Percentiles rank a stretch among this genome's conserved stretches.
Conservation (phyloP, 2,113 vertebrate genomes). For the Trogon surrucura region DNA sequence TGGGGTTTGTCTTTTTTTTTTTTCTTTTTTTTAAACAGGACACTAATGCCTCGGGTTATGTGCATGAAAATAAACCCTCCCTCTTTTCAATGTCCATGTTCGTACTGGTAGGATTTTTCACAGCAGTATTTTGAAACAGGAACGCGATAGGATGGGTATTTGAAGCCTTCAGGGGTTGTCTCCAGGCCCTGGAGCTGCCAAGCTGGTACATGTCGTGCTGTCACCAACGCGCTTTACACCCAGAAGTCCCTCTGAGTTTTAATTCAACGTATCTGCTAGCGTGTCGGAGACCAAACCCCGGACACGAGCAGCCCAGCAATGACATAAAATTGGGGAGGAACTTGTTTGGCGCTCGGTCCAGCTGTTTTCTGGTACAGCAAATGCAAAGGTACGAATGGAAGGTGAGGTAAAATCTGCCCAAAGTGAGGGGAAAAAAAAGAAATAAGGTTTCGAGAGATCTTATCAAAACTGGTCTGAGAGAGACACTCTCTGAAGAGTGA, state of each 20-base stretch:
- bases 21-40: background rate
- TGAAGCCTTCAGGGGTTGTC: background rate
- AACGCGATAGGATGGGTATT: background rate
- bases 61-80: constrained; percentile 38
- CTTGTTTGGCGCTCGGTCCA: background rate
- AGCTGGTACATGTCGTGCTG: rapidly evolving
- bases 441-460: background rate
- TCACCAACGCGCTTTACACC: background rate
- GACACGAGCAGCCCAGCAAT: background rate
- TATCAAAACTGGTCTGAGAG: background rate
- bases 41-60: background rate
- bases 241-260: background rate
- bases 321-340: background rate
- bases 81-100: background rate
- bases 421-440: background rate
- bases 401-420: background rate
- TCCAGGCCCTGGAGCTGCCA: background rate
- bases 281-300: background rate
- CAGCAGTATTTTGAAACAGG: background rate
- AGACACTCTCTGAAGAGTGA: background rate
- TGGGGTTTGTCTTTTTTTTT: too few relatives aligned
- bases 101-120: background rate
- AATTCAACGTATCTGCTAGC: background rate
- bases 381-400: background rate
- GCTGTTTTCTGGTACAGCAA: background rate